phyloP scores from a whole-genome alignment of 1,140 invertebrate species.

The Eriocheir sinensis region DNA sequence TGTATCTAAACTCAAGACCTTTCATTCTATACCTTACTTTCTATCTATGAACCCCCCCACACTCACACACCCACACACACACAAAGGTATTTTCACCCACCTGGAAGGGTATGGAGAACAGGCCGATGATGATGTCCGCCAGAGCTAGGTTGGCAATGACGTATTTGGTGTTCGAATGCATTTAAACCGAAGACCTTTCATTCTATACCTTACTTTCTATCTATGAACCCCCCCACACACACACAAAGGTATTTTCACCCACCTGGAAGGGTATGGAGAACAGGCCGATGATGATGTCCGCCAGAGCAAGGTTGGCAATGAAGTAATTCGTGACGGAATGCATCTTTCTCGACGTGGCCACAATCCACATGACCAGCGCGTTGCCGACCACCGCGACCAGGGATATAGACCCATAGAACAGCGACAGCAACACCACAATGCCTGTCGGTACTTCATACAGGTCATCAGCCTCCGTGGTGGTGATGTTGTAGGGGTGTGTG shows the following conservation, averaged over 20 bases:
- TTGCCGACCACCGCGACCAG: constrained; percentile 91
- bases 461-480: background rate
- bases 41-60: constrained; percentile 1
- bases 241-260: constrained; percentile 79
- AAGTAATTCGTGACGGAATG: constrained; percentile 92
- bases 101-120: constrained; percentile 91
- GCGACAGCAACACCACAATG: constrained; percentile 88
- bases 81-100: constrained; percentile 82
- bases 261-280: constrained; percentile 91
- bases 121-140: constrained; percentile 90
- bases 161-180: constrained; percentile 92
- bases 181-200: too few species aligned
- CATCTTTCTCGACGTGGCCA: constrained; percentile 85
- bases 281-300: constrained; percentile 90
- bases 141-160: constrained; percentile 91
- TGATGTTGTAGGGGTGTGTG: background rate
- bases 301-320: constrained; percentile 90
- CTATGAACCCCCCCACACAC: background rate
- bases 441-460: constrained; percentile 88
- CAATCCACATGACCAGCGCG: constrained; percentile 90
- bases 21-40: too few species aligned
- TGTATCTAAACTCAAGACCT: too few species aligned
- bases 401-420: constrained; percentile 91
- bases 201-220: background rate
- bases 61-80: constrained; percentile 82